A percentile compares a stretch with the other conserved stretches of the same genome.
Conservation (phyloP, 2,113 vertebrate genomes). For the Nestor notabilis region DNA sequence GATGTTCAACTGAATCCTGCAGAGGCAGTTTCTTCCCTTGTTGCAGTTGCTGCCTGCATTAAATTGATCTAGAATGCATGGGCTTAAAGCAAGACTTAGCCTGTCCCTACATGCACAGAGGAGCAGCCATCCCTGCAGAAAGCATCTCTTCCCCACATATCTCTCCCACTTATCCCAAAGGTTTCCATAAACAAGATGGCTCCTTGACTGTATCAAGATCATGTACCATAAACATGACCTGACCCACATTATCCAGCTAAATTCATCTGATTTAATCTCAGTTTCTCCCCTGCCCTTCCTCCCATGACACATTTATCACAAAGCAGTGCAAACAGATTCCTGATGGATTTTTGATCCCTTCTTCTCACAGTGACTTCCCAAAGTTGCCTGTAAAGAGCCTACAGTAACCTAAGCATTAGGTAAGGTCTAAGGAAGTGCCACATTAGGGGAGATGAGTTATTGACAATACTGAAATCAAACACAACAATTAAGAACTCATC, state of each 20-base stretch:
- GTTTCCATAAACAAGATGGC: not conserved
- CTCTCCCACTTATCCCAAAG: not conserved
- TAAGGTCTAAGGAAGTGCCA: not conserved
- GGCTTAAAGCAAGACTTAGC: not conserved
- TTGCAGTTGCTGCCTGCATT: constrained; percentile 1
- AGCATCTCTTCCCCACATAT: not conserved
- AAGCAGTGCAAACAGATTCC: not conserved
- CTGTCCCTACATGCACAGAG: not conserved
- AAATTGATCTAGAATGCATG: not conserved
- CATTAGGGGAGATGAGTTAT: not conserved
- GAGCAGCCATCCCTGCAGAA: not conserved
- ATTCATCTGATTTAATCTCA: not conserved
- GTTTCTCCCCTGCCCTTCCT: not conserved
- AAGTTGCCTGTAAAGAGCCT: not conserved
- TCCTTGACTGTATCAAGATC: not conserved
- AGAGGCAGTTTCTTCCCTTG: not conserved
- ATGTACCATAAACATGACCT: not conserved
- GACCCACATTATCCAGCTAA: constrained; percentile 10
- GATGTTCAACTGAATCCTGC: not conserved
- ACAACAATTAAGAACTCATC: not conserved
- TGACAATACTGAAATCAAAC: not conserved
- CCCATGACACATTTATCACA: not conserved
- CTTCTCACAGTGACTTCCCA: not conserved
- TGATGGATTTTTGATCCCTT: not conserved
- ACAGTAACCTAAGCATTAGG: not conserved